Conservation (phyloP, 2,113 vertebrate genomes). For the Ciconia stormi region DNA sequence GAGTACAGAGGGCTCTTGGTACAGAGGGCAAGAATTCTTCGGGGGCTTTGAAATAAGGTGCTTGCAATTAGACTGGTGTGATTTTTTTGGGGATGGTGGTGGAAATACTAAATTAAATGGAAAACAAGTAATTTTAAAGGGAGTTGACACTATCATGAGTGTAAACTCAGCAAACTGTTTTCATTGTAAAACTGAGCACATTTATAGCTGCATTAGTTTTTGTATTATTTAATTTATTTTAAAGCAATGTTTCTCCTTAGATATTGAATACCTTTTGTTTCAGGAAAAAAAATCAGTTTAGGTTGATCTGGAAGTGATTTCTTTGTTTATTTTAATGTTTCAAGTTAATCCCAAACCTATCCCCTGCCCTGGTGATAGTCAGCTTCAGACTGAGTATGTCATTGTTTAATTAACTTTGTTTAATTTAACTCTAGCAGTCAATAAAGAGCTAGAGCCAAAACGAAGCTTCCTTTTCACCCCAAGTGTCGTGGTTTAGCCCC, state of each 20-base stretch:
- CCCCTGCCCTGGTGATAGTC: background rate
- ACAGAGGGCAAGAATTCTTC: background rate
- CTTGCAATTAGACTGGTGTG: background rate
- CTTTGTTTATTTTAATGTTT: background rate
- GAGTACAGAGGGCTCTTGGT: background rate
- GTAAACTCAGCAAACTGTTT: background rate
- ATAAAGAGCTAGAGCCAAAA: background rate
- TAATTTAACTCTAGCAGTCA: background rate
- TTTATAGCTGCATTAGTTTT: background rate
- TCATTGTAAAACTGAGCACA: background rate
- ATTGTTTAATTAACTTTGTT: background rate
- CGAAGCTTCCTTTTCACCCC: background rate
- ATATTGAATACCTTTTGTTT: background rate
- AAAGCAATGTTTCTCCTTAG: background rate
- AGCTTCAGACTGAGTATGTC: background rate
- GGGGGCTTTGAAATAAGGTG: background rate
- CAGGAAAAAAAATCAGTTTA: background rate
- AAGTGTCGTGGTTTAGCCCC: too few relatives aligned
- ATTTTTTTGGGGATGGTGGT: background rate
- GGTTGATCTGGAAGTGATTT: background rate
- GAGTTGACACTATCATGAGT: background rate
- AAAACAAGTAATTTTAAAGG: background rate
- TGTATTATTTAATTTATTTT: background rate
- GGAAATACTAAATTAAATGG: background rate
- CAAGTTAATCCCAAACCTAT: background rate